Conservation (phyloP, 1,140 invertebrate species). For the Calephelis virginiensis region DNA sequence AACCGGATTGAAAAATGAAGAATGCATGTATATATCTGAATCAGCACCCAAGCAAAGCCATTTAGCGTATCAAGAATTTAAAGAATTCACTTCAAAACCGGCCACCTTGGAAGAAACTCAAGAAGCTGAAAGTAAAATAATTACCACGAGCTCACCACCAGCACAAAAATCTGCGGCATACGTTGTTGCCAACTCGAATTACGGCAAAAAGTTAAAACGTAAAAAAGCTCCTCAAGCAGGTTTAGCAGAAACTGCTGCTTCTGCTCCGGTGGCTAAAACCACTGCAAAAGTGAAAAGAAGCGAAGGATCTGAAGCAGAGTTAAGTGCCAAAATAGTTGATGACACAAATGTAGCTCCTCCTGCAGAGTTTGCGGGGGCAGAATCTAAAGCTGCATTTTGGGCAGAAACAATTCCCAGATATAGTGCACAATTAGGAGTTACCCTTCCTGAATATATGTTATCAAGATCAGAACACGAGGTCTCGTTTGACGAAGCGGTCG, state of each 20-base stretch:
- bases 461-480: slow-evolving; percentile 82
- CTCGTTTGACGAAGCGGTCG: slow-evolving; percentile 81
- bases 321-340: slow-evolving; percentile 48
- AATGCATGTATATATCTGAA: slow-evolving; percentile 86
- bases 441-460: slow-evolving; percentile 84
- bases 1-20: slow-evolving; percentile 83
- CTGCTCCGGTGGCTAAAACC: slow-evolving; percentile 31
- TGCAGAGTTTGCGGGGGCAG: slow-evolving; percentile 72
- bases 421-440: slow-evolving; percentile 81
- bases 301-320: slow-evolving; percentile 48
- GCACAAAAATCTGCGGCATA: slow-evolving; percentile 56
- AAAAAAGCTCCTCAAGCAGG: slow-evolving; percentile 56
- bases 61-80: slow-evolving; percentile 78
- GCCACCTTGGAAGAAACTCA: slow-evolving; percentile 53
- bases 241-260: slow-evolving; percentile 38
- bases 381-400: slow-evolving; percentile 79
- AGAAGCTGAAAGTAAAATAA: slow-evolving; percentile 67
- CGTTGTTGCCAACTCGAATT: slow-evolving; percentile 49
- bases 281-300: slow-evolving; percentile 54
- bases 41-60: slow-evolving; percentile 79
- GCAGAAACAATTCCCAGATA: slow-evolving; percentile 82
- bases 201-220: slow-evolving; percentile 64
- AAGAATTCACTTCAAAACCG: slow-evolving; percentile 76
- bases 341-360: slow-evolving; percentile 71
- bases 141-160: slow-evolving; percentile 59